phyloP scores from a whole-genome alignment of 2,797 vertebrate species.

The Gymnodraco acuticeps region DNA sequence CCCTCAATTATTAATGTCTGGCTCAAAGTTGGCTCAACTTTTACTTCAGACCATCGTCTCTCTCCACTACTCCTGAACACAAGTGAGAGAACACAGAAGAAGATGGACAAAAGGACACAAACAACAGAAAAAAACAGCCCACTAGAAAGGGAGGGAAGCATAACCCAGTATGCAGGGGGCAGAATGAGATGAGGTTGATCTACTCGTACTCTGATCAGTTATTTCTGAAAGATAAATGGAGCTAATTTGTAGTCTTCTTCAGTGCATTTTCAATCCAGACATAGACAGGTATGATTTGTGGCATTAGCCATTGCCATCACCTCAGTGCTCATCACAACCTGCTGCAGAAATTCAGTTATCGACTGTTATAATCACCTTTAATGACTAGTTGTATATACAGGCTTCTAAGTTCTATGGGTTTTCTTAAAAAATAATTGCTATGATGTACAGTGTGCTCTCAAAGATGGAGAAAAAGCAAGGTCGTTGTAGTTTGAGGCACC shows the following conservation, averaged over 20 bases:
- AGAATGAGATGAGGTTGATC: conserved; percentile 10
- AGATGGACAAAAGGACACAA: conserved; percentile 40
- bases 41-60: conserved; percentile 59
- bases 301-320: neutral
- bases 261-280: conserved; percentile 12
- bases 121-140: neutral
- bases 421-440: neutral
- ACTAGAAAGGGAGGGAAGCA: neutral
- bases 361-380: conserved; percentile 16
- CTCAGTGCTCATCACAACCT: neutral
- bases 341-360: neutral
- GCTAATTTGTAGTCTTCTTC: conserved; percentile 17
- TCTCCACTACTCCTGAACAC: conserved; percentile 53
- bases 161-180: neutral
- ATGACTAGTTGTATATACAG: neutral
- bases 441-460: neutral
- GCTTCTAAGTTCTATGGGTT: neutral
- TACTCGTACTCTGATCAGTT: conserved; percentile 28
- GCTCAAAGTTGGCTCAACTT: conserved; percentile 79
- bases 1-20: conserved; percentile 91
- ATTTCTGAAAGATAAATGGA: conserved; percentile 21
- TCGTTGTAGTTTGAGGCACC: conserved; percentile 33
- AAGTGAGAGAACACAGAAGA: conserved; percentile 37
- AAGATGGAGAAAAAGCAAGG: neutral
- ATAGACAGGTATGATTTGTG: neutral